Evolutionary conservation across 2,797 vertebrate genomes (phyloP).

Genomic region (Odontamblyopus rebecca): DNA sequence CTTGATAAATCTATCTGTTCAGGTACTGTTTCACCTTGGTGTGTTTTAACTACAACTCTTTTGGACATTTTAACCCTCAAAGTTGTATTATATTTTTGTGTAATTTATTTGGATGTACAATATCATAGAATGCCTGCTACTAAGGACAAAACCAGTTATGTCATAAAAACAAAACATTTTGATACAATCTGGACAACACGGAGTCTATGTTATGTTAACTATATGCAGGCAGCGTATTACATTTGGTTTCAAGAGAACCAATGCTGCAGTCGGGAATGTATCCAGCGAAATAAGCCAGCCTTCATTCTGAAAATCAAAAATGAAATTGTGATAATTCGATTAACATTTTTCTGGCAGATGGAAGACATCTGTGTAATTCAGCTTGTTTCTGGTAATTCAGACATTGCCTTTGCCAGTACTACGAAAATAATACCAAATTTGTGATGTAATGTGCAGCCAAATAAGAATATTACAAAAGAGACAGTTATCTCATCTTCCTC

Average conservation of each 20-base stretch:
- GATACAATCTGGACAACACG: too few species aligned
- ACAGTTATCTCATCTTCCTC: slow-evolving; percentile 17
- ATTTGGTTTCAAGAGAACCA: not conserved
- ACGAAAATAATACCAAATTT: not conserved
- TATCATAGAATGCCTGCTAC: not conserved
- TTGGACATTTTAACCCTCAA: not conserved
- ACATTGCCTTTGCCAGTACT: not conserved
- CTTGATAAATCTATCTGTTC: slow-evolving; percentile 20
- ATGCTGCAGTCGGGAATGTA: not conserved
- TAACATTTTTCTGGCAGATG: not conserved
- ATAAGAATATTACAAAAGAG: not conserved
- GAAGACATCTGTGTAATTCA: not conserved
- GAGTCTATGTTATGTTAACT: not conserved
- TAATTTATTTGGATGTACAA: not conserved
- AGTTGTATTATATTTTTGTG: not conserved
- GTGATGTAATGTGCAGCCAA: not conserved
- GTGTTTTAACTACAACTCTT: not conserved
- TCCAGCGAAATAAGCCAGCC: not conserved
- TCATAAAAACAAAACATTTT: not conserved
- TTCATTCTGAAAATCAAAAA: not conserved
- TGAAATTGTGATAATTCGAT: not conserved
- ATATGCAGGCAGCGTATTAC: not conserved
- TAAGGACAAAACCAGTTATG: not conserved
- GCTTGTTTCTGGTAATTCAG: not conserved
- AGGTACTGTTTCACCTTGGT: not conserved